A percentile compares a stretch with the other conserved stretches of the same genome.
These are phyloP conservation scores for Melanogrammus aeglefinus DNA, from an alignment of 2,797 vertebrate species.

Conservation along the genomic window DNA sequence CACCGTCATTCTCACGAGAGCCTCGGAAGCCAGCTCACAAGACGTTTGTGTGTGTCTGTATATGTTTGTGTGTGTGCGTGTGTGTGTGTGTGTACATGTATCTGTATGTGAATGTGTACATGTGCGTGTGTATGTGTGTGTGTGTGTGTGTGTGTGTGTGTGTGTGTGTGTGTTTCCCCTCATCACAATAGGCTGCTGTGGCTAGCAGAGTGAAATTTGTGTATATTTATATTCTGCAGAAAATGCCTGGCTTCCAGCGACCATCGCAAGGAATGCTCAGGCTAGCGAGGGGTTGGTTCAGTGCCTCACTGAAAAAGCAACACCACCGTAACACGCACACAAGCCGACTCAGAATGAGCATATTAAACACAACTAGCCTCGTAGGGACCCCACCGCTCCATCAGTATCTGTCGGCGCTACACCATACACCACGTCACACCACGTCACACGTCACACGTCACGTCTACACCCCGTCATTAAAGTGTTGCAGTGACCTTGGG, in stretches of 20 bases:
- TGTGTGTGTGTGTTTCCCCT: neutral
- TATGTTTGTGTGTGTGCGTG: neutral
- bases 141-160: neutral
- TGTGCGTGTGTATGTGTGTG: neutral
- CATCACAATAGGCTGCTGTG: neutral
- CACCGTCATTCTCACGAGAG: slow-evolving; percentile 47
- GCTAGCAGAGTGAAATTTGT: neutral
- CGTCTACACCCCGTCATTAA: neutral
- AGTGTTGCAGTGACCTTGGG: neutral
- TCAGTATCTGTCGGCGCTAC: neutral
- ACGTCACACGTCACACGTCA: no score
- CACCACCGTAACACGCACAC: neutral
- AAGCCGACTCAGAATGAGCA: neutral
- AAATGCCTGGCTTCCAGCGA: neutral
- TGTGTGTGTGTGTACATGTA: neutral
- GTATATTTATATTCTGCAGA: neutral
- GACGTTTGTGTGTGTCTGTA: neutral
- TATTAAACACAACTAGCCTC: neutral
- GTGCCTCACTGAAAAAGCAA: neutral
- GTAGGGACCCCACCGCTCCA: neutral
- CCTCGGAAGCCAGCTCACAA: slow-evolving; percentile 35
- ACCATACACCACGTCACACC: no score
- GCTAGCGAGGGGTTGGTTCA: neutral
- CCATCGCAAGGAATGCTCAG: neutral
- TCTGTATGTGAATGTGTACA: neutral